Conservation (phyloP, 2,888 invertebrate genomes). For the Cosmia pyralina region DNA sequence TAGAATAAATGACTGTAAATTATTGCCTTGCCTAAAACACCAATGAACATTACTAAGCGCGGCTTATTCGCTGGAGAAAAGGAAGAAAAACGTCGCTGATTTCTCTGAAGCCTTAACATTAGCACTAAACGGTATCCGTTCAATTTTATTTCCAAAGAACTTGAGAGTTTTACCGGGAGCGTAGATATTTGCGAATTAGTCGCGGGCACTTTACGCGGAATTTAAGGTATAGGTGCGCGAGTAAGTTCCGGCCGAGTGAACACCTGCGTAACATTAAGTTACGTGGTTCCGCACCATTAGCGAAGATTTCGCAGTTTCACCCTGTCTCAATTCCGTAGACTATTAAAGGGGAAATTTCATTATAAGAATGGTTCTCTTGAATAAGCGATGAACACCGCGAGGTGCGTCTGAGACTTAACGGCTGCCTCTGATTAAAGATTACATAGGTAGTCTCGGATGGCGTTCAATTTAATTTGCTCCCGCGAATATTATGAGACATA, state of each 20-base stretch:
- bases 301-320: slow-evolving; percentile 83
- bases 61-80: slow-evolving; percentile 57
- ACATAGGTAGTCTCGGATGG: slow-evolving; percentile 72
- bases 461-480: slow-evolving; percentile 79
- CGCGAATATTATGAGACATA: slow-evolving; percentile 71
- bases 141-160: slow-evolving; percentile 68
- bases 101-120: slow-evolving; percentile 61
- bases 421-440: slow-evolving; percentile 78
- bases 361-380: slow-evolving; percentile 82
- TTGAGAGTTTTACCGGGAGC: slow-evolving; percentile 62
- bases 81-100: slow-evolving; percentile 60
- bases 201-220: slow-evolving; percentile 67
- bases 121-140: slow-evolving; percentile 67
- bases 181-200: slow-evolving; percentile 60
- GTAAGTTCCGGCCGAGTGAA: slow-evolving; percentile 67
- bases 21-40: slow-evolving; percentile 65
- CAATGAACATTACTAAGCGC: slow-evolving; percentile 60
- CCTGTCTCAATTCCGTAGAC: slow-evolving; percentile 81
- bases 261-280: slow-evolving; percentile 74
- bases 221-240: slow-evolving; percentile 63
- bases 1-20: slow-evolving; percentile 69
- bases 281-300: slow-evolving; percentile 84
- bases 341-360: slow-evolving; percentile 85
- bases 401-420: slow-evolving; percentile 73
- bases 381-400: slow-evolving; percentile 77